phyloP scores from a whole-genome alignment of 2,797 vertebrate genomes.

The Tragelaphus oryx region DNA sequence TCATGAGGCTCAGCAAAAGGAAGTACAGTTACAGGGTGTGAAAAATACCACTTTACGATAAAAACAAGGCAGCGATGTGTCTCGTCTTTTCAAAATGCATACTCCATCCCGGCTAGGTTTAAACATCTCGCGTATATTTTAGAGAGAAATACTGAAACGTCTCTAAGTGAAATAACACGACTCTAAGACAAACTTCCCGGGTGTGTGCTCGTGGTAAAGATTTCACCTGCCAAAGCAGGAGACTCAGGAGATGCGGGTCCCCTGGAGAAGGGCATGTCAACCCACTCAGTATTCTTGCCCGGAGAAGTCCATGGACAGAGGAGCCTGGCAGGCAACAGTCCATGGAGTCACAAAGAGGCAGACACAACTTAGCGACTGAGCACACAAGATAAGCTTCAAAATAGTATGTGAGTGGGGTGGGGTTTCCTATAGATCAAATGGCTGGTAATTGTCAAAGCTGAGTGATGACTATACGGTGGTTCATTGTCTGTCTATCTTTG shows the following conservation, averaged over 20 bases:
- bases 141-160: background rate
- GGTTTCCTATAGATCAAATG: background rate
- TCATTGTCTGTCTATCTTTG: background rate
- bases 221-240: background rate
- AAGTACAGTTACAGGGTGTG: background rate
- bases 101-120: background rate
- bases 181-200: background rate
- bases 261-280: background rate
- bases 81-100: background rate
- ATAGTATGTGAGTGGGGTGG: background rate
- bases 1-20: conserved; percentile 22
- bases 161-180: background rate
- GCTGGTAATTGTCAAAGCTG: background rate
- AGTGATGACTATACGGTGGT: background rate
- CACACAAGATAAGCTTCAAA: background rate
- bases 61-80: background rate
- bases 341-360: background rate
- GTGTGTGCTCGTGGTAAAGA: background rate
- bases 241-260: background rate
- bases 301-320: background rate
- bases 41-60: background rate
- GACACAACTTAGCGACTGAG: background rate
- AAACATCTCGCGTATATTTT: background rate
- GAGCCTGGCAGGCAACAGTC: background rate
- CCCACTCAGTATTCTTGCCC: background rate